A percentile compares a stretch with the other conserved stretches of the same genome.
Evolutionary conservation across 2,113 vertebrate species (phyloP).

Genomic region (Sinocyclocheilus anophthalmus): DNA sequence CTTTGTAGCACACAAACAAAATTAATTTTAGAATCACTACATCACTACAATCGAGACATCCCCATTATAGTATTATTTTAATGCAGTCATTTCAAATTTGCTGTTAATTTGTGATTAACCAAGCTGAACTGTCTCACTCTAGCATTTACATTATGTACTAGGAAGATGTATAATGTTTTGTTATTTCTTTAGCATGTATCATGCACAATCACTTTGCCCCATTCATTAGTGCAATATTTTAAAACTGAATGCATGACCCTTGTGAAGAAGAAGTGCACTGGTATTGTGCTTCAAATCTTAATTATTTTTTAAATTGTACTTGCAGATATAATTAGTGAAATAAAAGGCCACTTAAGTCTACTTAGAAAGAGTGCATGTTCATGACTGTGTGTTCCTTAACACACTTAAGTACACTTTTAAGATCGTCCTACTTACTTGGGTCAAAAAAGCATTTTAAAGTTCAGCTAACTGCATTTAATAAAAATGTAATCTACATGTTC

Average conservation of each 20-base stretch:
- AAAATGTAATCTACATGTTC: too few species aligned
- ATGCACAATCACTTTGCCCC: not conserved
- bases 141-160: not conserved
- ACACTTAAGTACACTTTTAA: not conserved
- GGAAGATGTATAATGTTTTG: not conserved
- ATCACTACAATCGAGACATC: not conserved
- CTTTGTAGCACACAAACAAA: constrained; percentile 18
- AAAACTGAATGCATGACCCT: not conserved
- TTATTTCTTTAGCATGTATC: not conserved
- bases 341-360: not conserved
- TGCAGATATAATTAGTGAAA: not conserved
- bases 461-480: too few species aligned
- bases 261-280: not conserved
- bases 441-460: not conserved
- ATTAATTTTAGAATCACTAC: not conserved
- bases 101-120: not conserved
- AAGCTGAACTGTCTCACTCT: not conserved
- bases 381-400: not conserved
- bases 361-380: not conserved
- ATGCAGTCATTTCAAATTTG: not conserved
- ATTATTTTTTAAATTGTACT: not conserved
- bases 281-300: not conserved
- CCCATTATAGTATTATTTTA: not conserved
- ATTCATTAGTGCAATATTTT: not conserved
- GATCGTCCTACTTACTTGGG: not conserved